These are phyloP conservation scores for Hemistola chrysoprasaria DNA, from an alignment of 2,888 invertebrate species.

Conservation along the genomic window DNA sequence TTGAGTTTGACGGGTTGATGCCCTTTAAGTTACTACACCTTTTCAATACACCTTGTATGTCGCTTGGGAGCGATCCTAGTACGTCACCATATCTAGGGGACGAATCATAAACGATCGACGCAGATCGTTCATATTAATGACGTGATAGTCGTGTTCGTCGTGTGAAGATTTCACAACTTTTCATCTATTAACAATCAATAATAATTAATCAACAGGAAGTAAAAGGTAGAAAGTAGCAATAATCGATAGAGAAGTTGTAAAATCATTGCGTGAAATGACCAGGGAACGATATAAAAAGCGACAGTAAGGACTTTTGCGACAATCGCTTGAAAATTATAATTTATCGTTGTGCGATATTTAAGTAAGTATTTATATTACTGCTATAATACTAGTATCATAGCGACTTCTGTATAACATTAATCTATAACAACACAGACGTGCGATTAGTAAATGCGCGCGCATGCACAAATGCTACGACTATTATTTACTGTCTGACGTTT, in stretches of 20 bases:
- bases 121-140: conserved; percentile 8
- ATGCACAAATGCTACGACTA: no score
- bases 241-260: background rate
- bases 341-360: conserved; percentile 17
- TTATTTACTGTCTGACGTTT: no score
- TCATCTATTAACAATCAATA: no score
- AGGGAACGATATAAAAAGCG: conserved; percentile 4
- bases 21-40: no score
- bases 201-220: background rate
- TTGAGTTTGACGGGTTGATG: no score
- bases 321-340: background rate
- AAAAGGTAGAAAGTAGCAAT: background rate
- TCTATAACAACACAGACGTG: no score
- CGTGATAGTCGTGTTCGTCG: conserved; percentile 23
- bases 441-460: no score
- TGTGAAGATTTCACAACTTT: no score
- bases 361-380: conserved; percentile 9
- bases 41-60: no score
- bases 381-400: background rate
- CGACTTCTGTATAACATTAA: background rate
- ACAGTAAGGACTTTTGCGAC: conserved; percentile 7
- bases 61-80: background rate
- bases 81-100: conserved; percentile 1
- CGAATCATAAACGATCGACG: background rate
- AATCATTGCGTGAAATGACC: conserved; percentile 10